Evolutionary conservation across 2,888 invertebrate genomes (phyloP), one percentile per base, ranked within the genome.

Genomic region (Melangyna quadrimaculata): DNA sequence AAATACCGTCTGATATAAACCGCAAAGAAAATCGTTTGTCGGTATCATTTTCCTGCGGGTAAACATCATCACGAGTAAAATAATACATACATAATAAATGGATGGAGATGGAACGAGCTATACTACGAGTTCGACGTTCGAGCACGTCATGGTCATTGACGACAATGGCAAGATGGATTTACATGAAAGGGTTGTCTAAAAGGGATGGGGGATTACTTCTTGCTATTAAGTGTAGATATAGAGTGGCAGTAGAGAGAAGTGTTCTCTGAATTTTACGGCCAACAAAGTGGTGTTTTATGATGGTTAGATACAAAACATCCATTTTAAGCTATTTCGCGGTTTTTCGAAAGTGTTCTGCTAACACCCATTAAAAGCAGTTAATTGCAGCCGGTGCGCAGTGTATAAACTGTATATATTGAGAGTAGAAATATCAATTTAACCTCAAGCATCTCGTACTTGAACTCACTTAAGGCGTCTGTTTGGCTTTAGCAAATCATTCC

Each of bases 381-480:
- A 79, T 59, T 84, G 43, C 84, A 84, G 65, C 65, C 65, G 65
- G 65, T 67, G 84, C 37, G 45, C 51, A 67, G 67, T 75, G 51
- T 43, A 10, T 48, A 35, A 19, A 27, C n/a, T n/a, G n/a, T n/a
- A n/a, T n/a, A n/a, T n/a, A n/a, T n/a, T 35, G 24, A 37, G 57
- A 61, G 32, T 48, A 48, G 45, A 48, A 45, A 73, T 61, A 40
- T 77, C 37, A 61, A 78, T 78, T 51, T 74, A 73, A 74, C 57
- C 74, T 79, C 57, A 83, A 74, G 65, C 67, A 79, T 67, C 51
- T 67, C 65, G 45, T 48, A 75, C 84, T 84, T 84, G 84, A 84
- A 84, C 67, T 48, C 79, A 79, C 84, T 79, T 79, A 75, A 75
- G 75, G 53, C 40, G 67, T 51, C 51, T 51, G 14, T 27, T 48